Conservation (phyloP, 2,888 invertebrate species). For the Sylvicola cinctus region DNA sequence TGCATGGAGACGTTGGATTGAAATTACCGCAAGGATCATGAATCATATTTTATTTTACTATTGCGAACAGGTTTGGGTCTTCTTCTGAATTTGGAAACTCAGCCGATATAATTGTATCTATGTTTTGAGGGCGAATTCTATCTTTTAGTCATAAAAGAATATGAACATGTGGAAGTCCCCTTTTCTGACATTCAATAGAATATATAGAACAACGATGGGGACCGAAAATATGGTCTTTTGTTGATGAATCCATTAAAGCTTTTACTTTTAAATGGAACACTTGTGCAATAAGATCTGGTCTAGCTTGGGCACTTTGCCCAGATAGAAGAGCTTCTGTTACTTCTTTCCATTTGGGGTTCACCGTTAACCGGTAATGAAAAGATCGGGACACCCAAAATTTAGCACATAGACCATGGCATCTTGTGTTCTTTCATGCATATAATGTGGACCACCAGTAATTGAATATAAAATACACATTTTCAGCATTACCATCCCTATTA, state of each 20-base stretch:
- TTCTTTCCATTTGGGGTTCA: conserved; percentile 7
- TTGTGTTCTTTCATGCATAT: conserved; percentile 9
- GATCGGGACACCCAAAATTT: conserved; percentile 5
- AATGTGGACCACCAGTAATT: conserved; percentile 8
- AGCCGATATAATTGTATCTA: conserved; percentile 9
- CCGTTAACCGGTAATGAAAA: too few species aligned
- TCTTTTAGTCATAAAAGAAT: conserved; percentile 13
- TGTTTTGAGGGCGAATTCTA: conserved; percentile 7
- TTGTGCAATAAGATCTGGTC: conserved; percentile 7
- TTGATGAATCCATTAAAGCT: background rate
- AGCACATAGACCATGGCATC: conserved; percentile 8
- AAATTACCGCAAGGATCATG: conserved; percentile 18
- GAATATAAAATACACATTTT: conserved; percentile 8
- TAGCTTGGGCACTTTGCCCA: conserved; percentile 1
- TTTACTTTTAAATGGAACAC: conserved; percentile 8
- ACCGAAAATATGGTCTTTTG: too few species aligned
- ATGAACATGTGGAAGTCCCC: conserved; percentile 14
- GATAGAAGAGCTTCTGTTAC: background rate
- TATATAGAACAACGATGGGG: too few species aligned
- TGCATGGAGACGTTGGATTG: conserved; percentile 18
- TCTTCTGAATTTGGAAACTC: conserved; percentile 12
- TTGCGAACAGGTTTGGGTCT: conserved; percentile 13
- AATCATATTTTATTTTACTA: conserved; percentile 13
- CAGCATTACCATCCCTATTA: conserved; percentile 11
- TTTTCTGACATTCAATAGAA: conserved; percentile 13